phyloP scores from a whole-genome alignment of 1,140 invertebrate species.

The Drosophila novamexicana region DNA sequence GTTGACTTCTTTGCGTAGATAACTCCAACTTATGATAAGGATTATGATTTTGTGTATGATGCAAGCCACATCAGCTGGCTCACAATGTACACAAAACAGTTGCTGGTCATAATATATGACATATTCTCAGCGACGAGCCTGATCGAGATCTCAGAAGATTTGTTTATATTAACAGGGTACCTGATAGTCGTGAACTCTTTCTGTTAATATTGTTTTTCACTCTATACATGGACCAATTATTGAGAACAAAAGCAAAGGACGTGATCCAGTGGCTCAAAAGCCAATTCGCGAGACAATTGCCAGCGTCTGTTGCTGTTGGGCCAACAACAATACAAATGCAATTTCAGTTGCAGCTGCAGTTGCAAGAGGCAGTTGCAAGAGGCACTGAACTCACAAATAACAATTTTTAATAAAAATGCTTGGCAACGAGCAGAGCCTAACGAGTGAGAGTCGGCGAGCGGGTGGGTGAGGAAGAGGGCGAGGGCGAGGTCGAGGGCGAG shows the following conservation, averaged over 20 bases:
- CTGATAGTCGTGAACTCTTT: not conserved
- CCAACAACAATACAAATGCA: slow-evolving; percentile 3
- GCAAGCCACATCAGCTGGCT: too few relatives aligned
- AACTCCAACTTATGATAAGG: too few relatives aligned
- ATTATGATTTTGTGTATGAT: too few relatives aligned
- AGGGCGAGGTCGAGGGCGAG: too few relatives aligned
- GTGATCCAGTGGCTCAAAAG: slow-evolving; percentile 17
- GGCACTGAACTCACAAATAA: slow-evolving; percentile 15
- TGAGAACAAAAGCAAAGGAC: slow-evolving; percentile 7
- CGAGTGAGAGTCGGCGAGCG: slow-evolving; percentile 5
- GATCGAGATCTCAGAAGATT: too few relatives aligned
- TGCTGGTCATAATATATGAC: not conserved
- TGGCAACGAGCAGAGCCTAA: not conserved
- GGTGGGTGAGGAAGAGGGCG: too few relatives aligned
- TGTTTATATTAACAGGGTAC: not conserved
- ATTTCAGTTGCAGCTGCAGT: not conserved
- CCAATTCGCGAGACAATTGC: slow-evolving; percentile 26
- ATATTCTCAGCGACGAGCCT: too few relatives aligned
- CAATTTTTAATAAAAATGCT: slow-evolving; percentile 57
- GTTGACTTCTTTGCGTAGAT: too few relatives aligned
- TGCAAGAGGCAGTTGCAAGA: not conserved
- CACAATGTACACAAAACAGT: not conserved
- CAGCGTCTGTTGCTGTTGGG: slow-evolving; percentile 12
- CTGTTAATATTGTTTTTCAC: not conserved
- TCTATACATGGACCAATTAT: slow-evolving; percentile 17